Conservation (phyloP, 2,888 invertebrate genomes). For the Gibbula magus region DNA sequence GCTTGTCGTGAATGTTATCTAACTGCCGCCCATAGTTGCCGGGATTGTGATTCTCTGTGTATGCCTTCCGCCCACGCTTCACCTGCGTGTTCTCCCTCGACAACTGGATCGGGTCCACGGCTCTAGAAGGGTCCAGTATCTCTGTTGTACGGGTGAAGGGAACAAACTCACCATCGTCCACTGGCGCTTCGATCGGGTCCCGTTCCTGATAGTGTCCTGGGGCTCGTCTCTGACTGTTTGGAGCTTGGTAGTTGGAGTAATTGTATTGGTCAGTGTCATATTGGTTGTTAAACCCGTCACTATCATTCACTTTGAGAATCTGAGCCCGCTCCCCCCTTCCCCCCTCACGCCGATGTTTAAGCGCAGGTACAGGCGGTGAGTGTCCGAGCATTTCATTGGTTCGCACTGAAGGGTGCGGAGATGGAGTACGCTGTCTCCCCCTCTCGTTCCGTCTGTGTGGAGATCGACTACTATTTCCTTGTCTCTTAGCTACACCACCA, state of each 20-base stretch:
- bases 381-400: not conserved
- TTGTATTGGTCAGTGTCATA: slow-evolving; percentile 43
- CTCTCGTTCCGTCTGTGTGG: slow-evolving; percentile 14
- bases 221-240: not conserved
- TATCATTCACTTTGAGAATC: slow-evolving; percentile 19
- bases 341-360: slow-evolving; percentile 46
- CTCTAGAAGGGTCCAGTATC: slow-evolving; percentile 70
- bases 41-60: slow-evolving; percentile 68
- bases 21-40: slow-evolving; percentile 69
- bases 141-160: slow-evolving; percentile 72
- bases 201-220: slow-evolving; percentile 49
- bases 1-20: slow-evolving; percentile 34
- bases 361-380: slow-evolving; percentile 65
- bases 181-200: slow-evolving; percentile 46
- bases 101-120: slow-evolving; percentile 67
- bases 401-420: slow-evolving; percentile 22
- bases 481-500: slow-evolving; percentile 30
- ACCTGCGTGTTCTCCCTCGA: slow-evolving; percentile 70
- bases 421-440: slow-evolving; percentile 9
- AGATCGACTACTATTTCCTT: slow-evolving; percentile 29
- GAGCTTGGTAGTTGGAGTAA: slow-evolving; percentile 25
- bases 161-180: slow-evolving; percentile 63
- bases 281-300: slow-evolving; percentile 26
- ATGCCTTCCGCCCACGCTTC: slow-evolving; percentile 67
- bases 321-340: not conserved